Conservation (phyloP, 2,113 vertebrate species). For the Toxotes jaculatrix region DNA sequence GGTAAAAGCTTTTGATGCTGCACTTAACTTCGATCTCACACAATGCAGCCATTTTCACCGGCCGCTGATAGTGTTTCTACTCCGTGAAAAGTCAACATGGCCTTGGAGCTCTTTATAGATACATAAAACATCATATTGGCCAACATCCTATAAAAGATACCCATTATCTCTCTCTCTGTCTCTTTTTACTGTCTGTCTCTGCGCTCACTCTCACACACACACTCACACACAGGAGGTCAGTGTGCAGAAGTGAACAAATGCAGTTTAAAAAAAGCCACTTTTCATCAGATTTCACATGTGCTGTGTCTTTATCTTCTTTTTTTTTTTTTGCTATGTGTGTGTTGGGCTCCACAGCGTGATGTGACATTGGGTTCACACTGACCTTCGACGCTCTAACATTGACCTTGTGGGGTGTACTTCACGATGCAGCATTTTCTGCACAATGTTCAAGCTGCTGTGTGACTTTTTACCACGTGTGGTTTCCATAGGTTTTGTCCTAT, state of each 20-base stretch:
- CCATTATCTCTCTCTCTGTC: slow-evolving; percentile 55
- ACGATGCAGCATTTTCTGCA: background rate
- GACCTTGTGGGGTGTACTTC: background rate
- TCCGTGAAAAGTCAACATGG: slow-evolving; percentile 64
- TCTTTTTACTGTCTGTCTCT: slow-evolving; percentile 44
- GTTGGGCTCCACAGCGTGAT: background rate
- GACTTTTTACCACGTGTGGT: background rate
- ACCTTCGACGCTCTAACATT: background rate
- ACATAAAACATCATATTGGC: slow-evolving; percentile 75
- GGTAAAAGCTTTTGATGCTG: slow-evolving; percentile 62
- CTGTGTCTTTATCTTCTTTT: background rate
- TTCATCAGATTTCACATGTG: slow-evolving; percentile 21
- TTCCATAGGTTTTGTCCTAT: background rate
- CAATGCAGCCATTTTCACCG: slow-evolving; percentile 52
- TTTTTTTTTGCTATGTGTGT: background rate
- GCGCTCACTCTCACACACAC: background rate
- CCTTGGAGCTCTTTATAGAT: slow-evolving; percentile 77
- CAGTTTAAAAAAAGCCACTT: slow-evolving; percentile 26
- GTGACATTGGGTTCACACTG: background rate
- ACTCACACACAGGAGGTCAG: slow-evolving; percentile 31
- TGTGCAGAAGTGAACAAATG: slow-evolving; percentile 33
- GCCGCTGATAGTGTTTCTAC: slow-evolving; percentile 49
- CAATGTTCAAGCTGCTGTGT: background rate
- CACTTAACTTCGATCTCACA: slow-evolving; percentile 59
- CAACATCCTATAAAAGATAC: slow-evolving; percentile 75